A percentile compares a stretch with the other conserved stretches of the same genome.
phyloP scores from a whole-genome alignment of 2,888 invertebrate genomes.

The Drosophila conformis region DNA sequence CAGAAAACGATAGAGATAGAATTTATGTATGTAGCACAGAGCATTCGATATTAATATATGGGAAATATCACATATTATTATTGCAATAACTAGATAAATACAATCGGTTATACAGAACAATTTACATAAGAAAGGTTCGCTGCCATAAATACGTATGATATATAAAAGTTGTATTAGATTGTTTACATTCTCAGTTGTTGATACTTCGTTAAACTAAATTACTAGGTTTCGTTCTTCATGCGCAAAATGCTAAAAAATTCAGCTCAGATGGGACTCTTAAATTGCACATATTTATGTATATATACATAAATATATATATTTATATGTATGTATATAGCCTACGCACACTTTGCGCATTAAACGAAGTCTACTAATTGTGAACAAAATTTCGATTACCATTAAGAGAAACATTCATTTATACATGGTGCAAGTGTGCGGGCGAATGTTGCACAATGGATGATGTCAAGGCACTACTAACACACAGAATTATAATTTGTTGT shows the following conservation, averaged over 20 bases:
- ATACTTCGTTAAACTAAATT: slow-evolving; percentile 50
- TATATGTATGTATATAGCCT: not conserved
- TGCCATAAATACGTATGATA: slow-evolving; percentile 53
- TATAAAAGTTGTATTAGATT: slow-evolving; percentile 44
- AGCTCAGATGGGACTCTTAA: not conserved
- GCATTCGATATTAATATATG: slow-evolving; percentile 35
- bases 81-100: slow-evolving; percentile 44
- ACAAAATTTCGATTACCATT: slow-evolving; percentile 64
- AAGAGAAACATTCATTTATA: slow-evolving; percentile 57
- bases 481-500: slow-evolving; percentile 48
- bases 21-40: slow-evolving; percentile 69
- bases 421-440: slow-evolving; percentile 42
- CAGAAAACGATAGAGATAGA: slow-evolving; percentile 76
- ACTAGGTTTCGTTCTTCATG: slow-evolving; percentile 44
- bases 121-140: slow-evolving; percentile 47
- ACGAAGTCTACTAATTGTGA: slow-evolving; percentile 57
- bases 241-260: slow-evolving; percentile 35
- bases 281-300: not conserved
- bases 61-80: slow-evolving; percentile 27
- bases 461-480: slow-evolving; percentile 48
- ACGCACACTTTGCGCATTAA: slow-evolving; percentile 39
- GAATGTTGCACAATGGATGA: slow-evolving; percentile 47
- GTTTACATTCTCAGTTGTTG: slow-evolving; percentile 67
- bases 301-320: not conserved
- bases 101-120: slow-evolving; percentile 57